Evolutionary conservation across 1,140 invertebrate species (phyloP).

Genomic region (Limonius californicus): DNA sequence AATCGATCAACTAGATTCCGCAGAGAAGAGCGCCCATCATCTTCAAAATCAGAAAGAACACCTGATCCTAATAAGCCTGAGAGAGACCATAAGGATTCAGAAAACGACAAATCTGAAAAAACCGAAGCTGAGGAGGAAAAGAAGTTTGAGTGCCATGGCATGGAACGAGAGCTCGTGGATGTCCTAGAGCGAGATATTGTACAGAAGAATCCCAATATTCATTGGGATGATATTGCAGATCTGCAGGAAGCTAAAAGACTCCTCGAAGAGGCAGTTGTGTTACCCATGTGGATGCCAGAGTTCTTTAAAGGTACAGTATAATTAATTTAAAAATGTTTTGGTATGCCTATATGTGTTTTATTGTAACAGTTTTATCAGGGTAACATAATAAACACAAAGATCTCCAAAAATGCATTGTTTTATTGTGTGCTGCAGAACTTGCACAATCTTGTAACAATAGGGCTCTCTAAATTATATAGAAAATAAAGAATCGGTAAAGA

Average conservation of each 20-base stretch:
- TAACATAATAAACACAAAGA: too few relatives aligned
- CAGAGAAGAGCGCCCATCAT: conserved; percentile 44
- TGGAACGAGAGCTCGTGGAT: conserved; percentile 92
- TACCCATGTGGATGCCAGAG: conserved; percentile 98
- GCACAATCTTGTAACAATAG: conserved; percentile 39
- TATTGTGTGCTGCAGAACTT: not conserved
- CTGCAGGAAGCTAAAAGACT: conserved; percentile 91
- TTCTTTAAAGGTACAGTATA: conserved; percentile 78
- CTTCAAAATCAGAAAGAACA: conserved; percentile 40
- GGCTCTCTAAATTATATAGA: too few relatives aligned
- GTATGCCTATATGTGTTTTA: too few relatives aligned
- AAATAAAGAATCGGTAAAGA: too few relatives aligned
- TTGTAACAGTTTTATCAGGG: too few relatives aligned
- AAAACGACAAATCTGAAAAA: conserved; percentile 63
- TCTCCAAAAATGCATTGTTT: too few relatives aligned
- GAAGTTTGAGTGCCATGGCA: conserved; percentile 86
- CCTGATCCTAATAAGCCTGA: conserved; percentile 31
- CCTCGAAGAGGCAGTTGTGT: conserved; percentile 95
- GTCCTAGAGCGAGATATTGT: conserved; percentile 95
- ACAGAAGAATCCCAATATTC: conserved; percentile 95
- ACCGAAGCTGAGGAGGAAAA: conserved; percentile 74
- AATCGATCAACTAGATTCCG: conserved; percentile 28
- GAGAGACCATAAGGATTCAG: conserved; percentile 42
- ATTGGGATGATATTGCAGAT: conserved; percentile 98
- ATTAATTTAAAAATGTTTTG: too few relatives aligned